Conservation (phyloP, 2,888 invertebrate genomes). For the Teleogryllus oceanicus region DNA sequence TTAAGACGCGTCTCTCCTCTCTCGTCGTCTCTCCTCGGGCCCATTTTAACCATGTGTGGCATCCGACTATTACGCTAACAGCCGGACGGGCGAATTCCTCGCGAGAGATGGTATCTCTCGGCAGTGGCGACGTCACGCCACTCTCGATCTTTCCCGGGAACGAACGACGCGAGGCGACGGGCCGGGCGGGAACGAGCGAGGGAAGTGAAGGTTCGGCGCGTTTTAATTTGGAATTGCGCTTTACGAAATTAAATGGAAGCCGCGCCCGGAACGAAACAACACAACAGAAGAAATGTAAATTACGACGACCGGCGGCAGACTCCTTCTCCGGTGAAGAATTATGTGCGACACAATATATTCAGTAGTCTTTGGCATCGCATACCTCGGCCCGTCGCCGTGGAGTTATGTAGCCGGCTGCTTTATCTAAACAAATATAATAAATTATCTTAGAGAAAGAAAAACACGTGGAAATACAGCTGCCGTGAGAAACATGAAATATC, state of each 20-base stretch:
- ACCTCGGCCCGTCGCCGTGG: not conserved
- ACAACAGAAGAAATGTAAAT: constrained; percentile 18
- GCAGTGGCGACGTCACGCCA: too few species aligned
- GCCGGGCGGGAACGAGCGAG: not conserved
- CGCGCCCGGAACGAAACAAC: not conserved
- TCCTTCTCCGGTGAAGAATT: not conserved
- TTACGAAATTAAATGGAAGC: constrained; percentile 12
- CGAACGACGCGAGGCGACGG: too few species aligned
- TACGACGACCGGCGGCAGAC: not conserved
- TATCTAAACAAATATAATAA: constrained; percentile 18
- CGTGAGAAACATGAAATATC: constrained; percentile 18
- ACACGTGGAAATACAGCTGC: constrained; percentile 11
- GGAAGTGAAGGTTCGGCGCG: not conserved
- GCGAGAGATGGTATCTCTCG: too few species aligned
- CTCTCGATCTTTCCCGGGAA: too few species aligned
- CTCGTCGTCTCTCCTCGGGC: too few species aligned
- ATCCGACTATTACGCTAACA: too few species aligned
- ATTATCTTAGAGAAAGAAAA: constrained; percentile 18
- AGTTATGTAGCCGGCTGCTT: constrained; percentile 18
- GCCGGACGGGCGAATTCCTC: too few species aligned
- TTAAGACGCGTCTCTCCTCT: too few species aligned
- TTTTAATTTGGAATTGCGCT: constrained; percentile 18
- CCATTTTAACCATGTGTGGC: too few species aligned
- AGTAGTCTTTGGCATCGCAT: constrained; percentile 18
- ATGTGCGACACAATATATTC: constrained; percentile 9